Evolutionary conservation across 2,888 invertebrate species (phyloP).

Genomic region (Zhengitettix transpicula): DNA sequence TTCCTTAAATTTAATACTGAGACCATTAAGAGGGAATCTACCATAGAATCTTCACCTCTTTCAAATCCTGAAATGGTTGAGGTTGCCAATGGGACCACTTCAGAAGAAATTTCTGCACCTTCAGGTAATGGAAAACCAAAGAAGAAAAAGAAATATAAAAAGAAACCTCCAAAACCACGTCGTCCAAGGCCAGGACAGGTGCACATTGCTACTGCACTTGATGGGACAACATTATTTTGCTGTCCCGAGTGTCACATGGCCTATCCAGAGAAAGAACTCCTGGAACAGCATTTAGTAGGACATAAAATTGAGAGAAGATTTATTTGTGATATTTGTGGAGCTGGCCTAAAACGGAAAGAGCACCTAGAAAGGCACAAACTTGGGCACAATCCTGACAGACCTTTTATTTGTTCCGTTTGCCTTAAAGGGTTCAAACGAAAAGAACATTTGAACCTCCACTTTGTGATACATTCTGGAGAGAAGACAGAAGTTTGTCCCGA

Average conservation of each 20-base stretch:
- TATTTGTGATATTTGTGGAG: slow-evolving; percentile 23
- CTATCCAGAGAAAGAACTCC: slow-evolving; percentile 58
- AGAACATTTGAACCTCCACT: slow-evolving; percentile 67
- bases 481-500: slow-evolving; percentile 64
- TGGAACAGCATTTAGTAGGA: slow-evolving; percentile 51
- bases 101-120: slow-evolving; percentile 1
- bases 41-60: slow-evolving; percentile 28
- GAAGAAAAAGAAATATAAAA: slow-evolving; percentile 66
- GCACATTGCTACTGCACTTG: slow-evolving; percentile 53
- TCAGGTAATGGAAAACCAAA: slow-evolving; percentile 25
- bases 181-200: slow-evolving; percentile 67
- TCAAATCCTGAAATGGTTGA: slow-evolving; percentile 25
- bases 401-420: slow-evolving; percentile 61
- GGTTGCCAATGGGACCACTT: slow-evolving; percentile 2
- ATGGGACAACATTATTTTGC: slow-evolving; percentile 58
- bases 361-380: slow-evolving; percentile 62
- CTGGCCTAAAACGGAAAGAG: slow-evolving; percentile 52
- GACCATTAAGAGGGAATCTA: slow-evolving; percentile 32
- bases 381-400: slow-evolving; percentile 65
- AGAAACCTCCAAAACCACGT: slow-evolving; percentile 60
- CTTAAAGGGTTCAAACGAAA: slow-evolving; percentile 63
- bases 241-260: slow-evolving; percentile 72
- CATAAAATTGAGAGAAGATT: slow-evolving; percentile 56
- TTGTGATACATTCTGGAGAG: slow-evolving; percentile 69
- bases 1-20: slow-evolving; percentile 46